Conservation (phyloP, 2,113 vertebrate species). For the Trogon surrucura region DNA sequence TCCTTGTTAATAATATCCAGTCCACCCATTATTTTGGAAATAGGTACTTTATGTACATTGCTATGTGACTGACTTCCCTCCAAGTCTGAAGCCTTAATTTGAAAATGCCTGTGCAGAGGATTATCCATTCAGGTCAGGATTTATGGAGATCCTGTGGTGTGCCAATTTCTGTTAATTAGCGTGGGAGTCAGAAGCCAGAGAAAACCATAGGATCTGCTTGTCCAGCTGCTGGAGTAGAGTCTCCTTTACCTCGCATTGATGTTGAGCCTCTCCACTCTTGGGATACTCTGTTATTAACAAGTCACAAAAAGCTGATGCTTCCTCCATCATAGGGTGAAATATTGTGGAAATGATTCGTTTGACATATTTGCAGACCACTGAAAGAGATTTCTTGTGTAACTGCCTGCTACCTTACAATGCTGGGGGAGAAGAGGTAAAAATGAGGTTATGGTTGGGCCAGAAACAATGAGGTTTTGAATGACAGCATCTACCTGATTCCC, state of each 20-base stretch:
- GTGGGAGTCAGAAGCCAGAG: background rate
- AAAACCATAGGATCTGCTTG: background rate
- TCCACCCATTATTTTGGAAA: background rate
- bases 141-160: background rate
- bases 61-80: background rate
- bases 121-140: slow-evolving; percentile 24
- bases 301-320: background rate
- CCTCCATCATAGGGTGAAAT: background rate
- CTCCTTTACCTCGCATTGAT: background rate
- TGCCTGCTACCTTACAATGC: background rate
- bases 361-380: background rate
- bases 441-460: background rate
- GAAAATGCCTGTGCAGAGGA: background rate
- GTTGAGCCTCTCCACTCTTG: background rate
- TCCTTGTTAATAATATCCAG: background rate
- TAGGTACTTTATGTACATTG: background rate
- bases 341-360: background rate
- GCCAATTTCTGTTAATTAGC: background rate
- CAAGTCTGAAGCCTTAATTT: background rate
- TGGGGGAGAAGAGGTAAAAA: background rate
- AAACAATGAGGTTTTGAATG: background rate
- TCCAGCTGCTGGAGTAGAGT: background rate
- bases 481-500: background rate
- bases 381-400: background rate
- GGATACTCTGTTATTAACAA: background rate